Conservation (phyloP, 2,797 vertebrate genomes). For the Pterois miles region DNA sequence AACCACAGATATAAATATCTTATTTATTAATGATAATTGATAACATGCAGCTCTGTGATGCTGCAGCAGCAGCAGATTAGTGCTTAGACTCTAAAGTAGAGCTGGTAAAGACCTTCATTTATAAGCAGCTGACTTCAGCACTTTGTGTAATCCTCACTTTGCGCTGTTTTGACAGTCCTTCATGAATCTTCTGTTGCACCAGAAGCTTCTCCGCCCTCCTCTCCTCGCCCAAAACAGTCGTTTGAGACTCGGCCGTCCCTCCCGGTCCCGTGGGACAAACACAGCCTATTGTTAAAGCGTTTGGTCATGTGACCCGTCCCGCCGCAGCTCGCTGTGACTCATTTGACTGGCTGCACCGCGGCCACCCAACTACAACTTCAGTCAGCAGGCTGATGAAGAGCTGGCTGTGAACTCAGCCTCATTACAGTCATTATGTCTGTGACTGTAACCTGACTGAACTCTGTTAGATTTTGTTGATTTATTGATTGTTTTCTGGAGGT, state of each 20-base stretch:
- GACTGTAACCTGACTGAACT: not conserved
- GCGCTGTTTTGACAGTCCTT: conserved; percentile 5
- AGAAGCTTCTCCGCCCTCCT: not conserved
- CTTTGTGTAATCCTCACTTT: conserved; percentile 20
- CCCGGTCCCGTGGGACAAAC: conserved; percentile 32
- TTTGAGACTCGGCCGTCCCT: not conserved
- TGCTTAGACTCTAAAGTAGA: not conserved
- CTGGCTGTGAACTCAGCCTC: conserved; percentile 9
- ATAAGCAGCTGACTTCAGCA: conserved; percentile 9
- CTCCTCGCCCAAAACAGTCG: not conserved
- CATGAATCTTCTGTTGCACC: not conserved
- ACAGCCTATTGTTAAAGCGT: conserved; percentile 26
- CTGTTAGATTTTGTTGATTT: not conserved
- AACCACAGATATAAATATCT: not conserved
- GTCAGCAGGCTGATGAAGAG: conserved; percentile 11
- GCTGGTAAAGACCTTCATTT: not conserved
- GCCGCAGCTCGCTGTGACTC: conserved; percentile 9
- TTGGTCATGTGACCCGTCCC: conserved; percentile 30
- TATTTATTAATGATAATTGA: not conserved
- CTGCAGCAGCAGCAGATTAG: conserved; percentile 17
- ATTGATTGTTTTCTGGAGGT: conserved; percentile 10
- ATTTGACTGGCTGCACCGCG: not conserved
- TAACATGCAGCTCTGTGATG: not conserved
- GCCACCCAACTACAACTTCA: not conserved
- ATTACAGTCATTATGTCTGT: conserved; percentile 21